phyloP scores from a whole-genome alignment of 2,797 vertebrate genomes.

The Avahi laniger region DNA sequence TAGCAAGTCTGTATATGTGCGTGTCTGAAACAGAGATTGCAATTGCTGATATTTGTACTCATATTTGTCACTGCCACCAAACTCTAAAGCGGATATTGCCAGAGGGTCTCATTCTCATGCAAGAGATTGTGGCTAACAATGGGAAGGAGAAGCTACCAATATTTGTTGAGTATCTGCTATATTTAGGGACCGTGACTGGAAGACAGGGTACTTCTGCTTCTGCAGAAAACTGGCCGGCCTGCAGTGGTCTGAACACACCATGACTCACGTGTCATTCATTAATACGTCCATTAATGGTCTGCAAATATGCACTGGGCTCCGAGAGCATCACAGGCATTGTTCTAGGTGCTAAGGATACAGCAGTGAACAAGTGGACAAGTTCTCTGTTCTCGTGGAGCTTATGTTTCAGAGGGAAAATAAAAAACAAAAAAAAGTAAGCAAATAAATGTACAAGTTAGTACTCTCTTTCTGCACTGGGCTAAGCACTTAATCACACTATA shows the following conservation, averaged over 20 bases:
- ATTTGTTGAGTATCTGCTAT: background rate
- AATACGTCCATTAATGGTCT: background rate
- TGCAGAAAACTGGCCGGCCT: background rate
- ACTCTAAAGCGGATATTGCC: constrained; percentile 59
- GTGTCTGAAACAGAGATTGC: constrained; percentile 47
- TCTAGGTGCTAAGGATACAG: background rate
- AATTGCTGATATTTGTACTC: constrained; percentile 38
- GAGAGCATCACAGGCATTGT: background rate
- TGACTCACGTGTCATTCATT: background rate
- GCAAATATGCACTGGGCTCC: background rate
- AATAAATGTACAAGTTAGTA: background rate
- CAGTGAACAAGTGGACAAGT: background rate
- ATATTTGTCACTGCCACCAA: constrained; percentile 64
- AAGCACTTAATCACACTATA: constrained; percentile 16
- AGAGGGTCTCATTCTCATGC: constrained; percentile 31
- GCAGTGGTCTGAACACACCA: background rate
- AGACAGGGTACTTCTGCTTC: background rate
- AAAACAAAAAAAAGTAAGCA: background rate
- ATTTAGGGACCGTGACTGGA: background rate
- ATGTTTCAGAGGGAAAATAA: background rate
- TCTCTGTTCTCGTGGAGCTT: background rate
- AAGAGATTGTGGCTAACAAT: constrained; percentile 34
- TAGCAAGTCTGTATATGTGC: background rate
- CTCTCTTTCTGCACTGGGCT: constrained; percentile 6
- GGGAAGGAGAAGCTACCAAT: background rate